phyloP scores from a whole-genome alignment of 2,113 vertebrate genomes.

The Synchiropus splendidus region DNA sequence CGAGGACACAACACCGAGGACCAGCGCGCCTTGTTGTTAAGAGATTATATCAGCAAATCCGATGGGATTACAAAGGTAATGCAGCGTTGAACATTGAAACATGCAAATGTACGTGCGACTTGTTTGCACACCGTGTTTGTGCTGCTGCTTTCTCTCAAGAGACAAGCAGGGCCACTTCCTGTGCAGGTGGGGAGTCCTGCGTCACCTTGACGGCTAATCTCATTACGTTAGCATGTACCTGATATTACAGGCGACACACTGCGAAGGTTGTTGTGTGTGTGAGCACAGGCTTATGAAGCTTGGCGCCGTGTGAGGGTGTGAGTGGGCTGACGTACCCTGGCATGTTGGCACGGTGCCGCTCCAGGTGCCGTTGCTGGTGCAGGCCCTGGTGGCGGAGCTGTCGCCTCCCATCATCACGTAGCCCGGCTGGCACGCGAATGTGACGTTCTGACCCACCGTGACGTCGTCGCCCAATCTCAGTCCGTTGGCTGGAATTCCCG shows the following conservation, averaged over 20 bases:
- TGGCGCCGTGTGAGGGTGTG: background rate
- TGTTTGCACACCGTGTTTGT: no score
- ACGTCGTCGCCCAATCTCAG: slow-evolving; percentile 83
- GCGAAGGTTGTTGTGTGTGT: slow-evolving; percentile 28
- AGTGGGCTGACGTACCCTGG: slow-evolving; percentile 48
- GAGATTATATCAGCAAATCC: no score
- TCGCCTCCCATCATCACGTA: slow-evolving; percentile 75
- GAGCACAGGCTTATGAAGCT: background rate
- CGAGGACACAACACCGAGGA: no score
- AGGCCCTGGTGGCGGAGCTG: slow-evolving; percentile 68
- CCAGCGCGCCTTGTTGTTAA: no score
- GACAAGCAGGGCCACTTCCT: slow-evolving; percentile 12
- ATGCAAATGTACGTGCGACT: no score
- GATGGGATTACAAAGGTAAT: no score
- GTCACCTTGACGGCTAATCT: slow-evolving; percentile 47
- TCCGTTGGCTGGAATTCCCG: slow-evolving; percentile 86
- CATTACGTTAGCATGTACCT: slow-evolving; percentile 32
- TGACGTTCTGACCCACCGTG: slow-evolving; percentile 86
- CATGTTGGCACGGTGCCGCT: slow-evolving; percentile 76
- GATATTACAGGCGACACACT: slow-evolving; percentile 25
- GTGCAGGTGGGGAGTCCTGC: slow-evolving; percentile 18
- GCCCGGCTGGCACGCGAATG: slow-evolving; percentile 86
- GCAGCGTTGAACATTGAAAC: no score
- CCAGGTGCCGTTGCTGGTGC: slow-evolving; percentile 90
- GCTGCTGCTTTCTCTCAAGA: slow-evolving; percentile 15